A percentile compares a stretch with the other conserved stretches of the same genome.
These are phyloP conservation scores for Engystomops pustulosus DNA, from an alignment of 2,113 vertebrate species.

Conservation along the genomic window DNA sequence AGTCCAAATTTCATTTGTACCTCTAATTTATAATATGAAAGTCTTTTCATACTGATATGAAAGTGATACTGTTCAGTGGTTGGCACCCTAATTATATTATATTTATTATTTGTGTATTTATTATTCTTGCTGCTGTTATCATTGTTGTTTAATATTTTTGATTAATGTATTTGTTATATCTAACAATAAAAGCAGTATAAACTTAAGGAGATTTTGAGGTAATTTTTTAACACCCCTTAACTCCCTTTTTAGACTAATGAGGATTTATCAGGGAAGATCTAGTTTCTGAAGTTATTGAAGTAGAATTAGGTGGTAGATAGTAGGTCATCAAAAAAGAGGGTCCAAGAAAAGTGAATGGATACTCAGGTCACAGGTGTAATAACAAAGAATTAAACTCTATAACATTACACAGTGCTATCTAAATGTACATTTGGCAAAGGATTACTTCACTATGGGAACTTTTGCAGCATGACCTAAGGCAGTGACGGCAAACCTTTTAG, in stretches of 20 bases:
- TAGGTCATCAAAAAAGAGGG: background rate
- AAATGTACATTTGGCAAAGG: background rate
- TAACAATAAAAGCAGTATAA: slow-evolving; percentile 6
- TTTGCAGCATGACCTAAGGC: background rate
- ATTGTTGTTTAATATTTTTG: background rate
- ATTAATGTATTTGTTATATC: background rate
- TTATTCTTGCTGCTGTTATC: background rate
- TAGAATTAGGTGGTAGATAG: background rate
- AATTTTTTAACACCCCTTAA: background rate
- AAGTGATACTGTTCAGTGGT: background rate
- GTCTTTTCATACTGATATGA: background rate
- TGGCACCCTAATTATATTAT: background rate
- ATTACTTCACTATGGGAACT: background rate
- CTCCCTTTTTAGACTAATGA: background rate
- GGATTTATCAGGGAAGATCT: background rate
- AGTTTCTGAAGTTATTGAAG: background rate
- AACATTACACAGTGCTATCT: background rate
- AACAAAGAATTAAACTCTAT: background rate
- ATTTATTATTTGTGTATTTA: slow-evolving; percentile 25
- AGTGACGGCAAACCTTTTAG: too few species aligned
- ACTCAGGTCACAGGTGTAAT: background rate
- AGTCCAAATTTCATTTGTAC: background rate
- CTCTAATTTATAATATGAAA: background rate
- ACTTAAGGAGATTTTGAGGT: background rate
- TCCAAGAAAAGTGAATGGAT: background rate